Percentiles rank a stretch among this genome's conserved stretches.
Evolutionary conservation across 2,888 invertebrate genomes (phyloP).

Genomic region (Parochlus steinenii): DNA sequence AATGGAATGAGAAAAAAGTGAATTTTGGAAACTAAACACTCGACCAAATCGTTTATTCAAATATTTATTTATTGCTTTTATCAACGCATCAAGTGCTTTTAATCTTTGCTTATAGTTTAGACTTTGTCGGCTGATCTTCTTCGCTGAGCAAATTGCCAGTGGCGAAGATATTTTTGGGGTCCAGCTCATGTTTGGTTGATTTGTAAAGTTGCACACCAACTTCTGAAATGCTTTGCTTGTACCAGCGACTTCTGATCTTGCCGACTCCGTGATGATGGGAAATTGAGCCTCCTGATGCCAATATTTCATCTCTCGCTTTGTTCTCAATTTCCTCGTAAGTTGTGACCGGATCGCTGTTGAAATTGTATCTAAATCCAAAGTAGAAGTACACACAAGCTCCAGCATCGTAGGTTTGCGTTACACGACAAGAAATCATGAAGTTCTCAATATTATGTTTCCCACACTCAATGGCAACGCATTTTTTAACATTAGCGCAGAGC

Average conservation of each 20-base stretch:
- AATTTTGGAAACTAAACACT: no score
- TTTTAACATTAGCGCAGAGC: constrained; percentile 81
- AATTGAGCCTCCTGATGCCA: constrained; percentile 62
- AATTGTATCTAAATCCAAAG: constrained; percentile 62
- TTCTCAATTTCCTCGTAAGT: constrained; percentile 79
- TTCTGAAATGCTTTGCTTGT: constrained; percentile 65
- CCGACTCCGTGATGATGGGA: constrained; percentile 97
- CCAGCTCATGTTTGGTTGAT: constrained; percentile 72
- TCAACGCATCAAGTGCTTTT: no score
- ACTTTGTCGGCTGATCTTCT: no score
- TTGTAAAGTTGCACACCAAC: constrained; percentile 60
- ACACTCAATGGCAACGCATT: constrained; percentile 51
- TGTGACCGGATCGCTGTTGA: constrained; percentile 48
- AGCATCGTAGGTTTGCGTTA: constrained; percentile 94
- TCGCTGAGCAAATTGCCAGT: constrained; percentile 50
- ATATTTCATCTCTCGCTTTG: constrained; percentile 77
- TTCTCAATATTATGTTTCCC: constrained; percentile 37
- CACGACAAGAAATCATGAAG: constrained; percentile 59
- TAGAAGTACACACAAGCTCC: constrained; percentile 95
- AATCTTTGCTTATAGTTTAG: no score
- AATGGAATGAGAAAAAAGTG: no score
- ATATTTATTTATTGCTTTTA: no score
- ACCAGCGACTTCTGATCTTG: constrained; percentile 79
- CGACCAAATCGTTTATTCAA: no score
- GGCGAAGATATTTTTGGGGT: constrained; percentile 91